Conservation (phyloP, 2,113 vertebrate species). For the Cynocephalus volans region DNA sequence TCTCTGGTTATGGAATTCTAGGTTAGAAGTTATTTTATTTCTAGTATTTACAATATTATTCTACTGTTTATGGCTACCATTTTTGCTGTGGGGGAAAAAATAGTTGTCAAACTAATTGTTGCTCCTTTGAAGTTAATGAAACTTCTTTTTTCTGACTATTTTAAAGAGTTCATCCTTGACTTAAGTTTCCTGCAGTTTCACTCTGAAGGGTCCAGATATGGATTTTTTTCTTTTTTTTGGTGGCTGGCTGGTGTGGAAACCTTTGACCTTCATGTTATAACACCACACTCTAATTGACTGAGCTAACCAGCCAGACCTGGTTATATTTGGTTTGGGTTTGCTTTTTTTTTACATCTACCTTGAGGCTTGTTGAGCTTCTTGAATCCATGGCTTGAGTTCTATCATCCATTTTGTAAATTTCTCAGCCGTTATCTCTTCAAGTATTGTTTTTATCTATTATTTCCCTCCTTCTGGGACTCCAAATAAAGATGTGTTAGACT, state of each 20-base stretch:
- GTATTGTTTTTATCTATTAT: constrained; percentile 25
- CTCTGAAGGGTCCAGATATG: neutral
- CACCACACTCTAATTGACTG: no score
- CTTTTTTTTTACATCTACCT: neutral
- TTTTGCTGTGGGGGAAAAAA: neutral
- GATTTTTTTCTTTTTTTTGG: neutral
- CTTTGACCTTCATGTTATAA: no score
- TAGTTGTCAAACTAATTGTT: neutral
- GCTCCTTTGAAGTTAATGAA: neutral
- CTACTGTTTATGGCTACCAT: neutral
- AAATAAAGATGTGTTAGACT: neutral
- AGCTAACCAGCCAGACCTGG: neutral
- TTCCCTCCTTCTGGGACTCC: neutral
- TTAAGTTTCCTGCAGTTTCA: neutral
- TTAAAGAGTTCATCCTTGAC: neutral
- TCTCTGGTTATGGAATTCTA: neutral
- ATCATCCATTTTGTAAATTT: neutral
- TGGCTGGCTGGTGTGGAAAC: no score
- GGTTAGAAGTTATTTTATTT: neutral
- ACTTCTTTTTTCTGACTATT: neutral
- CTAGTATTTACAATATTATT: neutral
- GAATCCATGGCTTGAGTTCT: neutral
- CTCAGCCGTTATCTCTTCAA: neutral
- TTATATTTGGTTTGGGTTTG: neutral
- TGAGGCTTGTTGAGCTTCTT: neutral